phyloP scores from a whole-genome alignment of 2,113 vertebrate species.

The Chauna torquata region DNA sequence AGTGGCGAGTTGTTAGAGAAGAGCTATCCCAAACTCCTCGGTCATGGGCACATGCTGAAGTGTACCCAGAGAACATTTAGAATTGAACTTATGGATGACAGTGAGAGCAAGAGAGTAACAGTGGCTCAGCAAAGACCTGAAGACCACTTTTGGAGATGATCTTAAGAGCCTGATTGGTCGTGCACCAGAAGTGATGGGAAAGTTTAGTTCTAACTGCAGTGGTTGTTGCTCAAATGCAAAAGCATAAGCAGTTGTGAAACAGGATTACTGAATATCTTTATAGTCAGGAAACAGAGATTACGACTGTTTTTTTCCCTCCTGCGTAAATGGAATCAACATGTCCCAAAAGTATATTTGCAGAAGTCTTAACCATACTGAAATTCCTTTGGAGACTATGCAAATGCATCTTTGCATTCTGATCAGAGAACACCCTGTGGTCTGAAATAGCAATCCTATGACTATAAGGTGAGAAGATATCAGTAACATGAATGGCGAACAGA shows the following conservation, averaged over 20 bases:
- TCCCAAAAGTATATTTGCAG: not conserved
- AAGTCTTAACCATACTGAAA: not conserved
- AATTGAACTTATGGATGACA: not conserved
- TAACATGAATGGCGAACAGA: not conserved
- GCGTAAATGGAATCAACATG: not conserved
- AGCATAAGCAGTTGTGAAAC: not conserved
- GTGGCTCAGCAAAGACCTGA: not conserved
- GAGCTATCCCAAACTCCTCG: not conserved
- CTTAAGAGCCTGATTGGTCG: not conserved
- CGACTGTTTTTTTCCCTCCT: not conserved
- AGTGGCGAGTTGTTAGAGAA: not conserved
- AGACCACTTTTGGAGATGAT: not conserved
- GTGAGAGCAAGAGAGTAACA: not conserved
- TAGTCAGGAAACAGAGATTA: not conserved
- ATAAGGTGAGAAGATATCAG: fast-evolving
- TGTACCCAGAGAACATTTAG: not conserved
- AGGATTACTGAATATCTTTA: not conserved
- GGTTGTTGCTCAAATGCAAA: not conserved
- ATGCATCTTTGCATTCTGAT: not conserved
- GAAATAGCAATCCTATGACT: not conserved
- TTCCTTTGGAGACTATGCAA: not conserved
- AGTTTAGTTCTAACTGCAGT: not conserved
- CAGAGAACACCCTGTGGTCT: not conserved
- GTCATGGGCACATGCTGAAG: not conserved
- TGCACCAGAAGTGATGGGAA: not conserved